Evolutionary conservation across 2,113 vertebrate species (phyloP), one percentile per base, ranked within the genome.

Genomic region (Actinemys pallida): DNA sequence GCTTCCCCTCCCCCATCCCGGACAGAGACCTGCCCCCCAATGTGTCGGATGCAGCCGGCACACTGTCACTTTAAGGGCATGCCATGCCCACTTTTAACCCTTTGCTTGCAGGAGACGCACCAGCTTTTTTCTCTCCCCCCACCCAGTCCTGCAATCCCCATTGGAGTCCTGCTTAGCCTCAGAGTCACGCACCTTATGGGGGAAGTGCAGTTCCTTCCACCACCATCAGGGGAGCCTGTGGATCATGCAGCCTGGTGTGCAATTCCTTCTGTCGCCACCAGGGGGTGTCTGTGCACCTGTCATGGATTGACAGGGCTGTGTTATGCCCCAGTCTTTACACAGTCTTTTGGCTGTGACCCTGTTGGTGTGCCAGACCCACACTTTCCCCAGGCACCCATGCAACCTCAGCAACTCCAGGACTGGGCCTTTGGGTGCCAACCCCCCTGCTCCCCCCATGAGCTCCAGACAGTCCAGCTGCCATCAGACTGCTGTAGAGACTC

Each of bases 21-120:
- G 98, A 90, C 98, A 98, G 85, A 99, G 47, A 99, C 47, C 47
- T 27, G 24, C 47, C 47, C 79, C 83, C 88, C 81, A n/a, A 39
- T 35, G 65, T 72, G 65, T 72, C n/a, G 65, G 80, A 19, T 25
- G 14, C 72, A 92, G 57, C 59, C n/a, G 53, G 96, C 98, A 99
- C 8, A 98, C 92, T 88, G 93, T 59, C 5, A 89, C 90, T 56
- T 86, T 90, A 91, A 56, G 88, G 93, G 91, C 88, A 42, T 88
- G 83, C 88, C 84, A 89, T 35, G 82, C 93, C 88, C 50, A 31
- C 89, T 53, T 69, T 72, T 72, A 72, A 72, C n/a, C 65, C 65
- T 72, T 72, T 72, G 35, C n/a, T 72, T 72, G n/a, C 35, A n/a
- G 35, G n/a, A 99, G 97, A 98, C 97, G 98, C 98, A 99, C n/a